Percentiles rank a stretch among this genome's conserved stretches.
Conservation (phyloP, 2,113 vertebrate genomes). For the Aspiorhynchus laticeps region DNA sequence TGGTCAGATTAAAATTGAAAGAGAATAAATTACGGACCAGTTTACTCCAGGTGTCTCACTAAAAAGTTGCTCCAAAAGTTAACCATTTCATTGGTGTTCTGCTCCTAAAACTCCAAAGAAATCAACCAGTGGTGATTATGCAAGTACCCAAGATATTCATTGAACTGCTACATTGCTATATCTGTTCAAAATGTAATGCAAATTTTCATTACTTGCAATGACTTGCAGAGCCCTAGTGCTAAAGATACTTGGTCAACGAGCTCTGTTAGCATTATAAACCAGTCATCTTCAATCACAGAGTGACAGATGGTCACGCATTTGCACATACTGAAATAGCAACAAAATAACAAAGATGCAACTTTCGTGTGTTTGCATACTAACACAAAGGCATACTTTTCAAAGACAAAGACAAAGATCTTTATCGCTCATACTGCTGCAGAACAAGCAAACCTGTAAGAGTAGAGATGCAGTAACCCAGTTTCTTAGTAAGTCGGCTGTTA, state of each 20-base stretch:
- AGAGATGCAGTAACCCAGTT: neutral
- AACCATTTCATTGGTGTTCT: neutral
- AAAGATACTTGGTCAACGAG: neutral
- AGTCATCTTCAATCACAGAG: conserved; percentile 11
- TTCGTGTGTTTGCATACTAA: neutral
- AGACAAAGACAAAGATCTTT: neutral
- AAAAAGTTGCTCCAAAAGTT: neutral
- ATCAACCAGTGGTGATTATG: neutral
- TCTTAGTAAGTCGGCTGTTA: neutral
- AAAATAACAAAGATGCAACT: conserved; percentile 1
- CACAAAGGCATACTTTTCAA: neutral
- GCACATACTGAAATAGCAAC: conserved; percentile 8
- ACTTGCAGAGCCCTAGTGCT: neutral
- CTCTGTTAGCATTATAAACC: neutral
- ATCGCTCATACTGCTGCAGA: neutral
- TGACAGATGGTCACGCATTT: conserved; percentile 16
- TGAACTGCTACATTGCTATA: neutral
- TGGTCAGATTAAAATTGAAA: neutral
- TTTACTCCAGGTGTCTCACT: neutral
- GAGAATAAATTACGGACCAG: neutral
- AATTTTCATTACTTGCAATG: neutral
- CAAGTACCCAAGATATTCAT: neutral
- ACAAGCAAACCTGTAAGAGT: neutral
- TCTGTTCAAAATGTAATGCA: neutral
- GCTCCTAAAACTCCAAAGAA: neutral